A percentile compares a stretch with the other conserved stretches of the same genome.
Evolutionary conservation across 2,888 invertebrate species (phyloP).

Genomic region (Calameuta pallipes): DNA sequence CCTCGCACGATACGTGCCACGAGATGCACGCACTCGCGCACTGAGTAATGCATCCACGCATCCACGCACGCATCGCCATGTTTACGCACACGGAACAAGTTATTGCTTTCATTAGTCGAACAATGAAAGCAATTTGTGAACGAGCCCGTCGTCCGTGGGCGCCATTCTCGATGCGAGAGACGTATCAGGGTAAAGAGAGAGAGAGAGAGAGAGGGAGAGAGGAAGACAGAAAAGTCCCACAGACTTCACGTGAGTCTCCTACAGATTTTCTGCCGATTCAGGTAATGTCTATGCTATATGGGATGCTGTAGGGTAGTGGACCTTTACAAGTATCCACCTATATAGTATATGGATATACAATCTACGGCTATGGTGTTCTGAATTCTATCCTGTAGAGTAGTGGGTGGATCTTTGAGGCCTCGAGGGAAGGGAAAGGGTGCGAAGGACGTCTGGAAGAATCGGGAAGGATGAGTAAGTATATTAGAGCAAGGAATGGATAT

Average conservation of each 20-base stretch:
- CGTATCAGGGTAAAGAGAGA: background rate
- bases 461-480: slow-evolving; percentile 28
- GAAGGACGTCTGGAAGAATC: slow-evolving; percentile 19
- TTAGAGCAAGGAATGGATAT: slow-evolving; percentile 30
- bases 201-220: background rate
- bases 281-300: background rate
- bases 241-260: background rate
- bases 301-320: background rate
- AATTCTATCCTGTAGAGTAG: background rate
- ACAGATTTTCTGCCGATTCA: background rate
- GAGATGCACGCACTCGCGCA: background rate
- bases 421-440: background rate
- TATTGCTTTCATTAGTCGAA: slow-evolving; percentile 56
- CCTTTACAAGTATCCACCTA: background rate
- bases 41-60: slow-evolving; percentile 1
- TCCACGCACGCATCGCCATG: slow-evolving; percentile 15
- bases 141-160: slow-evolving; percentile 30
- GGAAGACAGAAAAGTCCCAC: background rate
- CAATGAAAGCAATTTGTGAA: slow-evolving; percentile 51
- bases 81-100: slow-evolving; percentile 23
- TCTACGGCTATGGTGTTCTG: background rate
- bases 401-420: background rate
- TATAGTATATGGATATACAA: background rate
- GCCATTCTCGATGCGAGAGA: slow-evolving; percentile 3
- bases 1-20: background rate